A percentile compares a stretch with the other conserved stretches of the same genome.
Conservation (phyloP, 1,140 invertebrate species). For the Oncopeltus fasciatus region DNA sequence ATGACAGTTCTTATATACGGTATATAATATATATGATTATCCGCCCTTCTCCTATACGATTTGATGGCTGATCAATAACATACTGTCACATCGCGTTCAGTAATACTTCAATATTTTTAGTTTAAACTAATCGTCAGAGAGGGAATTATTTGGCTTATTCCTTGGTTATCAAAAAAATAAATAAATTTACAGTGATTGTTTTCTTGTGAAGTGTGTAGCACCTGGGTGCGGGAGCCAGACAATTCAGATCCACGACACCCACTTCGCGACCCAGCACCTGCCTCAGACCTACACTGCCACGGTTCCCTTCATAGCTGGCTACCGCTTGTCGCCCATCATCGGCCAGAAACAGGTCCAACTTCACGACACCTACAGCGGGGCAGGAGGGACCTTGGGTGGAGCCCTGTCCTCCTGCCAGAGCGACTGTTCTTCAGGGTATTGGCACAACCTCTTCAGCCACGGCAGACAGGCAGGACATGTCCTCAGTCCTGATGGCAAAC, state of each 20-base stretch:
- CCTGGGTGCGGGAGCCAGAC: not conserved
- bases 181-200: no score
- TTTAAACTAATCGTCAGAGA: no score
- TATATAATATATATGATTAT: no score
- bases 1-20: no score
- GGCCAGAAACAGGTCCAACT: constrained; percentile 3
- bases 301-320: constrained; percentile 7
- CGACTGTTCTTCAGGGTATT: not conserved
- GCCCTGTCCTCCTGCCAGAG: not conserved
- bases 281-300: not conserved
- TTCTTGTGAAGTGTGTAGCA: no score
- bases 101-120: no score
- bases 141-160: no score
- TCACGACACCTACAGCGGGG: not conserved
- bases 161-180: no score
- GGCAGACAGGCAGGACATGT: not conserved
- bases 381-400: not conserved
- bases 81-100: no score
- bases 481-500: no score
- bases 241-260: not conserved
- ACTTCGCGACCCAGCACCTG: not conserved
- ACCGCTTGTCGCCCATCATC: constrained; percentile 9
- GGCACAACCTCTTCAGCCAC: not conserved
- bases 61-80: no score
- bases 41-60: no score